Evolutionary conservation across 2,797 vertebrate species (phyloP).

Genomic region (Atherinosoma microstoma): DNA sequence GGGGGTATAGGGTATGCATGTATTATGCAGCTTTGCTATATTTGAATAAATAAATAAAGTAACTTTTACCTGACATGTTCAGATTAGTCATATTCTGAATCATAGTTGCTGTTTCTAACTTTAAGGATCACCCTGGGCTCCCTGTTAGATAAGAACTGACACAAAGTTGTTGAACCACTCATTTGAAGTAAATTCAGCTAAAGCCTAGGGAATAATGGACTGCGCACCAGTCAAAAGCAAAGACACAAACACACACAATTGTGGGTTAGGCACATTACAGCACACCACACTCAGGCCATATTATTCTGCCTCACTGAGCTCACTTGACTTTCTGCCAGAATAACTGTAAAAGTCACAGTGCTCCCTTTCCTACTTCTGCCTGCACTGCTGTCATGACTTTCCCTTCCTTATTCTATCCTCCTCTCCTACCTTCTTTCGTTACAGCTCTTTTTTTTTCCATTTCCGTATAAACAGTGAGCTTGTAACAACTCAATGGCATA

Average conservation of each 20-base stretch:
- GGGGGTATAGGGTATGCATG: neutral
- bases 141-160: slow-evolving; percentile 52
- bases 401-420: slow-evolving; percentile 17
- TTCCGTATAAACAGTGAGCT: slow-evolving; percentile 24
- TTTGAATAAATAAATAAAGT: slow-evolving; percentile 13
- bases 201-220: slow-evolving; percentile 25
- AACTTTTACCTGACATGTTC: slow-evolving; percentile 11
- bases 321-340: slow-evolving; percentile 79
- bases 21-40: neutral
- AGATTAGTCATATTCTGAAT: slow-evolving; percentile 35
- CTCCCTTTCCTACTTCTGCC: slow-evolving; percentile 26
- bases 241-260: slow-evolving; percentile 33
- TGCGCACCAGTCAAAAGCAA: slow-evolving; percentile 45
- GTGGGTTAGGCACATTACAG: slow-evolving; percentile 52
- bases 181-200: slow-evolving; percentile 49
- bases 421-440: slow-evolving; percentile 10
- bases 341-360: slow-evolving; percentile 56
- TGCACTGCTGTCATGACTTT: slow-evolving; percentile 32
- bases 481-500: slow-evolving; percentile 11
- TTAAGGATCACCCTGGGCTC: slow-evolving; percentile 27
- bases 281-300: slow-evolving; percentile 58
- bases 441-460: slow-evolving; percentile 6
- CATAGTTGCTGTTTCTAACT: slow-evolving; percentile 20
- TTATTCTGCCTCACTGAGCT: slow-evolving; percentile 73
- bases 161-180: slow-evolving; percentile 61